phyloP scores from a whole-genome alignment of 1,140 invertebrate genomes.

The Battus philenor region DNA sequence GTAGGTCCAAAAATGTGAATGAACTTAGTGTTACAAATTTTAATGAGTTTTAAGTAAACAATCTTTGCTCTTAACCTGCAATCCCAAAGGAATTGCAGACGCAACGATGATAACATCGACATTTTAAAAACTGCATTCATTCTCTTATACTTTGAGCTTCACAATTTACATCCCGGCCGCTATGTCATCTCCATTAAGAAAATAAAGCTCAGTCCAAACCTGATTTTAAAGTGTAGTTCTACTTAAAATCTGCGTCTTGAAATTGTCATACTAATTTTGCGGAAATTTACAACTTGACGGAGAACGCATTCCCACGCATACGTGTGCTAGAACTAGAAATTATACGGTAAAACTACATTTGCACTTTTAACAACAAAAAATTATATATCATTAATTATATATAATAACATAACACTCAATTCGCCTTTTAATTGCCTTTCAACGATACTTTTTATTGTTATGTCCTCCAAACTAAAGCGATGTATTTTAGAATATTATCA shows the following conservation, averaged over 20 bases:
- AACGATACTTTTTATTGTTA: too few species aligned
- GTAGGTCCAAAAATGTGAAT: not conserved
- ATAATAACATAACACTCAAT: too few species aligned
- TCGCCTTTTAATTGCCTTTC: too few species aligned
- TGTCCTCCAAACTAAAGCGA: too few species aligned
- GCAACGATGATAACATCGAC: not conserved
- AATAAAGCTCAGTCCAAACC: slow-evolving; percentile 5
- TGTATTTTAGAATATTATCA: too few species aligned
- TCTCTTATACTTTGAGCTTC: slow-evolving; percentile 4
- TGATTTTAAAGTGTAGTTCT: slow-evolving; percentile 6
- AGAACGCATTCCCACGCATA: slow-evolving; percentile 1
- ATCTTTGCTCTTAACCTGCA: not conserved
- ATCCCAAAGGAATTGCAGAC: not conserved
- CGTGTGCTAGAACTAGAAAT: too few species aligned
- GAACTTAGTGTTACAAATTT: not conserved
- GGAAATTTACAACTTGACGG: not conserved
- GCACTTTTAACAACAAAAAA: not conserved
- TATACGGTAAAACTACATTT: too few species aligned
- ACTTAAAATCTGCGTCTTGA: slow-evolving; percentile 3
- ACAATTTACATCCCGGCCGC: not conserved
- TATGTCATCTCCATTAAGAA: slow-evolving; percentile 5
- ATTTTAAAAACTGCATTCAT: not conserved
- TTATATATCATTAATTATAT: too few species aligned
- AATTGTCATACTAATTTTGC: slow-evolving; percentile 4
- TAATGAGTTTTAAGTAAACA: slow-evolving; percentile 1